Evolutionary conservation across 2,797 vertebrate genomes (phyloP).

Genomic region (Thalassophryne amazonica): DNA sequence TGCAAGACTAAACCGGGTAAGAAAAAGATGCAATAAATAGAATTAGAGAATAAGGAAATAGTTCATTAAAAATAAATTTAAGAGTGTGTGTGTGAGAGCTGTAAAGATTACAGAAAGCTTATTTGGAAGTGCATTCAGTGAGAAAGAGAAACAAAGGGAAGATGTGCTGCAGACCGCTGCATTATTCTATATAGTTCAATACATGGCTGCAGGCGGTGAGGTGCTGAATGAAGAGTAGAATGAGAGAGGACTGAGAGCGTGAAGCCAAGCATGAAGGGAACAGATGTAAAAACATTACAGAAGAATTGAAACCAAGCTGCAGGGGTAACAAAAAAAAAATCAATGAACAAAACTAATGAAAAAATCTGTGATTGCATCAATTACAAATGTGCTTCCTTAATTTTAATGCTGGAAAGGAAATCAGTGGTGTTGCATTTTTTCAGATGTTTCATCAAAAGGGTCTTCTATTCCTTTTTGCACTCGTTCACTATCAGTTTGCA

Average conservation of each 20-base stretch:
- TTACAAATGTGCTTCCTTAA: neutral
- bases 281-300: neutral
- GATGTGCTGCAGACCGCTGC: neutral
- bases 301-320: neutral
- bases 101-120: neutral
- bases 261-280: neutral
- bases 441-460: neutral
- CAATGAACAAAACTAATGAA: neutral
- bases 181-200: neutral
- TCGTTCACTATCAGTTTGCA: constrained; percentile 2
- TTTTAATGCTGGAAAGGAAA: neutral
- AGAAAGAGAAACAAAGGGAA: neutral
- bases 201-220: neutral
- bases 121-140: neutral
- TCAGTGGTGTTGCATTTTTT: constrained; percentile 1
- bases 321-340: neutral
- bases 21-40: constrained; percentile 13
- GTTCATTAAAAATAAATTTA: neutral
- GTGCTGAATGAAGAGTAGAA: neutral
- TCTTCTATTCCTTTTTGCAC: no score
- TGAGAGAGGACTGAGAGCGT: neutral
- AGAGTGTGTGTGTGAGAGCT: neutral
- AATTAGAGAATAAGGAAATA: neutral
- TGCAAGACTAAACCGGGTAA: constrained; percentile 44
- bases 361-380: neutral